Evolutionary conservation across 1,140 invertebrate species (phyloP), one percentile per base, ranked within the genome.

Genomic region (Orius laevigatus): DNA sequence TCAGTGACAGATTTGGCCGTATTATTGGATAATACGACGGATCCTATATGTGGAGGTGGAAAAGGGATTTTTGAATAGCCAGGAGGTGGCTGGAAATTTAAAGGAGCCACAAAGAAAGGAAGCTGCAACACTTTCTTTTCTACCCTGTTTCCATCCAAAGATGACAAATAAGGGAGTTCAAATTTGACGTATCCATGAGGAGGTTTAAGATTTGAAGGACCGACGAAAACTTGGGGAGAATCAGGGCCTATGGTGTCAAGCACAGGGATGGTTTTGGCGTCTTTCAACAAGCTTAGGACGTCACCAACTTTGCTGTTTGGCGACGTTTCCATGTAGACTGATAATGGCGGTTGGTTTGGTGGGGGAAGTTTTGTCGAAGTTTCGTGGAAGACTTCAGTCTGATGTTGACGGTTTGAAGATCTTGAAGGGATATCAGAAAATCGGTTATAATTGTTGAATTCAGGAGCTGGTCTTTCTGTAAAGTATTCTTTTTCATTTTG

Each of bases 11-110:
- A 43, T 47, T 49, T 50, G 15, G 46, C 43, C 10, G 55, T 53
- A 14, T 52, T 46, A 45, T 58, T 60, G 14, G 58, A 60, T 8
- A 87, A 70, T 1, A 87, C 79, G 10, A 87, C 80, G 1, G 82
- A 85, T 2, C 84, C 84, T 3, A 87, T 82, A 60, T 87, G 84
- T 1, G 84, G 84, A 0, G 81, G 76, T 1, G 84, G 84, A 57
- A 87, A 76, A 0, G 81, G 76, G 48, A 86, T 86, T 62, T 86
- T 86, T 0, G 81, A 78, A 58, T 83, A 86, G 10, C 82, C 83
- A 11, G 72, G 66, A 0, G 82, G 83, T 16, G 83, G 79, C 54
- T 79, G 77, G 54, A 85, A 87, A 56, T 80, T 86, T 8, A 86
- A 59, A 1, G 84, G 83, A 2, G 84, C 84, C 1, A 87, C 83